Base-by-base conservation (phyloP, 2,888 invertebrate genomes). In the Chironomus tentans region DNA sequence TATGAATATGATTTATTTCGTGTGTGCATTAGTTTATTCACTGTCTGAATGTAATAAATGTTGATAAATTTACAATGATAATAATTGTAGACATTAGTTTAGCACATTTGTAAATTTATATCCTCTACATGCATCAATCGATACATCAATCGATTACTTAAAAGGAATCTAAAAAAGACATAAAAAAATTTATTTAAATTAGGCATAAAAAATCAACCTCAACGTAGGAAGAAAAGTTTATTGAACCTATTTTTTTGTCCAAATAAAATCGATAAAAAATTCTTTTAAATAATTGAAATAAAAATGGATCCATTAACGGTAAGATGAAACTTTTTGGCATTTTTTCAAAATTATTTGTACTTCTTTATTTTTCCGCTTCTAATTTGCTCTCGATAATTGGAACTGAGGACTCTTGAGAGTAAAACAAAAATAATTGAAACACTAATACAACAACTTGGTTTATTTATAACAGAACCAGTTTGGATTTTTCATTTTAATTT, bases 301-400 rank as follows among this genome's bases (percentile, higher is more conserved):
- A 72, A 61, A 72, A 72, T 72, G 72, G 72, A 72, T 72, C 72
- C 72, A 72, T 28, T 50, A 72, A 62, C 61, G 72, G 72, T 72
- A 72, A 72, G 72, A 38, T 7, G 12, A 62, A 62, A 50, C n/a
- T 38, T 62, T 71, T 72, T 61, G 72, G 61, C 62, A 72, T 18
- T 47, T 71, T 71, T 71, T 71, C 72, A 72, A 72, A 72, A 72
- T 72, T 72, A n/a, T n/a, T 38, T 65, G 3, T 65, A 13, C 4
- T 65, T 65, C 65, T 21, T 65, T 21, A 62, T 18, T 62, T 62
- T 4, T 62, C 62, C 12, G 65, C 24, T 21, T 18, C 24, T 24
- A 65, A 22, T 38, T 38, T 38, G 38, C 38, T 65, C 65, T 24
- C 21, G 62, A 62, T 50, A 56, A 56, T 56, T 38, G 38, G 38